These are phyloP conservation scores for Alectoris magna DNA, from an alignment of 2,797 vertebrate genomes.

Conservation along the genomic window DNA sequence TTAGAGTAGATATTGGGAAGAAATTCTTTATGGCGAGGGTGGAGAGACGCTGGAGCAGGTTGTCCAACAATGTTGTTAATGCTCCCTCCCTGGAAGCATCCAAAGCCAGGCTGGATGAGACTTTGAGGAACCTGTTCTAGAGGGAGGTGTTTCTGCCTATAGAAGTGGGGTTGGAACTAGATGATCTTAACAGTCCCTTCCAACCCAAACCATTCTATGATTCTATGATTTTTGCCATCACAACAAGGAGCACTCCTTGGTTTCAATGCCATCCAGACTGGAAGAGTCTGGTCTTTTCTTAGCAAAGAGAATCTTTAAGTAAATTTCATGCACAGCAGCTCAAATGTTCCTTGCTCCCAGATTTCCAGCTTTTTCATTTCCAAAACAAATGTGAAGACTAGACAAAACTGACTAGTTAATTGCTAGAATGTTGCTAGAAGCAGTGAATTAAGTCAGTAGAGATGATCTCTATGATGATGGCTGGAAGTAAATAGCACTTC, in stretches of 20 bases:
- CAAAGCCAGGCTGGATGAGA: too few relatives aligned
- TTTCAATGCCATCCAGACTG: background rate
- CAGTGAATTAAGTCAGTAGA: accelerated
- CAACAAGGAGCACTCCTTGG: accelerated
- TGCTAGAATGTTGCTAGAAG: background rate
- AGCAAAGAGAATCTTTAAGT: background rate
- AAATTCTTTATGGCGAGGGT: too few relatives aligned
- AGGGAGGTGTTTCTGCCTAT: too few relatives aligned
- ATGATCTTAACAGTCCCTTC: too few relatives aligned
- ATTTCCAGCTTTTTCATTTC: background rate
- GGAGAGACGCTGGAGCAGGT: too few relatives aligned
- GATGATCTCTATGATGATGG: background rate
- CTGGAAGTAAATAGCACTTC: accelerated
- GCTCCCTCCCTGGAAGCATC: too few relatives aligned
- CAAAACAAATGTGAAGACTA: background rate
- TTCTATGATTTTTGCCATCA: too few relatives aligned
- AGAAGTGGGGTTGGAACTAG: too few relatives aligned
- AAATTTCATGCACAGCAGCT: background rate
- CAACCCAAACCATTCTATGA: too few relatives aligned
- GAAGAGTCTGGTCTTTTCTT: background rate
- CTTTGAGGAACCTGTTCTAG: too few relatives aligned
- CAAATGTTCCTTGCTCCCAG: background rate
- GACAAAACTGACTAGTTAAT: background rate
- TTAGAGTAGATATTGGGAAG: too few relatives aligned
- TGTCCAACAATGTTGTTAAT: too few relatives aligned